Evolutionary conservation across 2,797 vertebrate genomes (phyloP), one percentile per base, ranked within the genome.

Genomic region (Sebastes alutus): DNA sequence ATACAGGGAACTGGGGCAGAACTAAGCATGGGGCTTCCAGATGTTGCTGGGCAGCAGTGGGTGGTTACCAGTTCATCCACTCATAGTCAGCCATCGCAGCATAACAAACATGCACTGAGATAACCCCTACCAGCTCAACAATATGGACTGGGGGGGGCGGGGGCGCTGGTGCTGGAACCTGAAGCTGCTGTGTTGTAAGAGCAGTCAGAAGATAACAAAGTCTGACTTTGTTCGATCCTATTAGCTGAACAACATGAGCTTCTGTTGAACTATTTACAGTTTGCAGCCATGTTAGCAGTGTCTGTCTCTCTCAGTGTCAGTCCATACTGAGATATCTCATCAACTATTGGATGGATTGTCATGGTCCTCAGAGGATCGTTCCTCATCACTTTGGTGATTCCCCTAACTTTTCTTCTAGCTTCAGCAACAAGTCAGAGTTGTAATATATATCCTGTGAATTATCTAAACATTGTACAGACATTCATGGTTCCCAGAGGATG

Each of bases 1-100:
- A 74, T 25, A 52, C 27, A 54, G 65, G 33, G 60, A 89, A 89
- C 64, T 85, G 87, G 87, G 70, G 85, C 87, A 89, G 73, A 86
- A 78, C 55, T 58, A 68, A 77, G 61, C 27, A 4, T 58, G 29
- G 64, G 72, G 59, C 71, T 67, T 69, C 77, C 22, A 78, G 72
- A 78, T 71, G 83, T 58, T 63, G 83, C 65, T 56, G 73, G 23
- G 73, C 77, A 62, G 80, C 74, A 75, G 42, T 65, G 59, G 66
- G 55, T 82, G 30, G 42, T 77, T 66, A 42, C 59, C 33, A 63
- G 54, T 81, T 72, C 61, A 62, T 7, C 60, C 35, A 56, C 23
- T 76, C 49, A 58, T 46, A 69, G 58, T 32, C 70, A 61, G 64
- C 32, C 32, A 70, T n/a, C 7, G 14, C 42, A 61, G 33, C 38